Evolutionary conservation across 2,888 invertebrate species (phyloP).

Genomic region (Nemoura dubitans): DNA sequence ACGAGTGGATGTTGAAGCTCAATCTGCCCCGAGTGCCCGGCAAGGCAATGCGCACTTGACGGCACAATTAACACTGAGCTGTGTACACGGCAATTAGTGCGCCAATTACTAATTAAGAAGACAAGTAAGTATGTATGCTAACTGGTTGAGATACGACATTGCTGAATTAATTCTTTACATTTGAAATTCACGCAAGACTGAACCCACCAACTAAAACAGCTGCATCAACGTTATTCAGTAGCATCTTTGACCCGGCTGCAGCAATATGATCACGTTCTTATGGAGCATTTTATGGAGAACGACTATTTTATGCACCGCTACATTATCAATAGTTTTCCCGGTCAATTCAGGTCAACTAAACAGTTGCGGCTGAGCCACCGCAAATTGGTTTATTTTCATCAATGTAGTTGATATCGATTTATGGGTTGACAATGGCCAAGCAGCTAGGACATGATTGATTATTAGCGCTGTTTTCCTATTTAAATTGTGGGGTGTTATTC

Average conservation of each 20-base stretch:
- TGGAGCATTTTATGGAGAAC: neutral
- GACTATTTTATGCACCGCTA: neutral
- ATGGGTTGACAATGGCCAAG: neutral
- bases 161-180: neutral
- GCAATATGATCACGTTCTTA: neutral
- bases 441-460: neutral
- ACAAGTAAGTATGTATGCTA: neutral
- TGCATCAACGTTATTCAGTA: neutral
- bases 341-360: neutral
- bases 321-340: neutral
- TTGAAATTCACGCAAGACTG: neutral
- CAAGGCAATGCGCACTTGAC: neutral
- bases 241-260: neutral
- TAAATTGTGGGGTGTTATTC: neutral
- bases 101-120: slow-evolving; percentile 7
- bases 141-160: neutral
- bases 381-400: neutral
- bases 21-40: neutral
- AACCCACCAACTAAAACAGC: neutral
- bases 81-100: neutral
- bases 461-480: neutral
- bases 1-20: neutral
- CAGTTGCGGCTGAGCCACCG: neutral
- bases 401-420: neutral
- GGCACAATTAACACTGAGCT: neutral